Evolutionary conservation across 2,797 vertebrate species (phyloP).

Genomic region (Paratrypauchen microcephalus): DNA sequence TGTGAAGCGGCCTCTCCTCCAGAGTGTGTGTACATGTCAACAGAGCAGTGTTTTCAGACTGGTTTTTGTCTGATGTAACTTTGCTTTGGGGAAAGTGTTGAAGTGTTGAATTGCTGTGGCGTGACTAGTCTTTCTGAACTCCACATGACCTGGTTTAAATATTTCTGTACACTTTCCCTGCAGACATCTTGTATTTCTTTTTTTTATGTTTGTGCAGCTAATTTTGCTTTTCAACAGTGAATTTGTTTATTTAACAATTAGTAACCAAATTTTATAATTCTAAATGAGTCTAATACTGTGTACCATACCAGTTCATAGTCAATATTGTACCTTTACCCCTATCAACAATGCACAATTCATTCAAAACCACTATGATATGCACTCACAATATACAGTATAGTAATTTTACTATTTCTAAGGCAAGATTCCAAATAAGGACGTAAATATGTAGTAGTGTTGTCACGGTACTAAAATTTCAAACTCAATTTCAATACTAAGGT

Average conservation of each 20-base stretch:
- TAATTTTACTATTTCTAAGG: background rate
- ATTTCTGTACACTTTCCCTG: background rate
- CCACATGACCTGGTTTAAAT: slow-evolving; percentile 14
- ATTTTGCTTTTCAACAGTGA: background rate
- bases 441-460: no score
- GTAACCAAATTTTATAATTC: no score
- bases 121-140: slow-evolving; percentile 14
- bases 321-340: background rate
- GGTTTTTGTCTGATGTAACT: slow-evolving; percentile 16
- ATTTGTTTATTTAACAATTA: no score
- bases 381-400: background rate
- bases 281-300: no score
- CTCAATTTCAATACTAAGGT: no score
- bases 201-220: background rate
- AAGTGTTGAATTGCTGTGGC: slow-evolving; percentile 1
- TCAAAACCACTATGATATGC: background rate
- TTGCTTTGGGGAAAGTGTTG: background rate
- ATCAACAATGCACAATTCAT: background rate
- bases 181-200: background rate
- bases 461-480: no score
- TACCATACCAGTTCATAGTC: background rate
- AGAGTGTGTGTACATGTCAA: slow-evolving; percentile 10
- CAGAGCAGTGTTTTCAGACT: slow-evolving; percentile 11
- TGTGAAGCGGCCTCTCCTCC: slow-evolving; percentile 19
- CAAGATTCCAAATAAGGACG: no score